phyloP scores from a whole-genome alignment of 2,797 vertebrate genomes.

The Sardinella longiceps region DNA sequence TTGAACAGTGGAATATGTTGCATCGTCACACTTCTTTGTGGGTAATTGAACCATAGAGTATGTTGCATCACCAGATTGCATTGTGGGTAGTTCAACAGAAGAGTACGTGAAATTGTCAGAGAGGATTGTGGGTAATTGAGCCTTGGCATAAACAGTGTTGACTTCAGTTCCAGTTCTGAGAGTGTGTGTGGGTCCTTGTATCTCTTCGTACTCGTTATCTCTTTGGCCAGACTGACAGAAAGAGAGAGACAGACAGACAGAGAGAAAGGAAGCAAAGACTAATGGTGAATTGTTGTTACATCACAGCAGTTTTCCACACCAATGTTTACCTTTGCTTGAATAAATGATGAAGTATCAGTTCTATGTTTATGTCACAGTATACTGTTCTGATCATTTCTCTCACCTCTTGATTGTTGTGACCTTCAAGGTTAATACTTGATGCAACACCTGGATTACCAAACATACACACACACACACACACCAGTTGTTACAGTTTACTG shows the following conservation, averaged over 20 bases:
- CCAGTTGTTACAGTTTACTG: too few species aligned
- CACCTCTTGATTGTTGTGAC: background rate
- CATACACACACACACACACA: background rate
- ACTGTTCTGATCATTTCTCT: background rate
- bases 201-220: background rate
- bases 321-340: too few species aligned
- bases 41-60: background rate
- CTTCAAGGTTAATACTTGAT: background rate
- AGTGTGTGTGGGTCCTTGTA: background rate
- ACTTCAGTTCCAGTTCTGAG: background rate
- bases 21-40: background rate
- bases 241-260: too few species aligned
- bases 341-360: background rate
- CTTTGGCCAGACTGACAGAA: background rate
- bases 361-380: too few species aligned
- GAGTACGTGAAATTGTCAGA: background rate
- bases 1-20: background rate
- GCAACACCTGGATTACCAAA: background rate
- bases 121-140: constrained; percentile 6
- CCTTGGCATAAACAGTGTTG: background rate
- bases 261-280: too few species aligned
- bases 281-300: too few species aligned
- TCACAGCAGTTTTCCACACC: too few species aligned
- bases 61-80: background rate
- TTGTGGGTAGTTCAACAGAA: background rate